Percentiles rank a stretch among this genome's conserved stretches.
Conservation (phyloP, 1,140 invertebrate species). For the Drosophila sucinea region DNA sequence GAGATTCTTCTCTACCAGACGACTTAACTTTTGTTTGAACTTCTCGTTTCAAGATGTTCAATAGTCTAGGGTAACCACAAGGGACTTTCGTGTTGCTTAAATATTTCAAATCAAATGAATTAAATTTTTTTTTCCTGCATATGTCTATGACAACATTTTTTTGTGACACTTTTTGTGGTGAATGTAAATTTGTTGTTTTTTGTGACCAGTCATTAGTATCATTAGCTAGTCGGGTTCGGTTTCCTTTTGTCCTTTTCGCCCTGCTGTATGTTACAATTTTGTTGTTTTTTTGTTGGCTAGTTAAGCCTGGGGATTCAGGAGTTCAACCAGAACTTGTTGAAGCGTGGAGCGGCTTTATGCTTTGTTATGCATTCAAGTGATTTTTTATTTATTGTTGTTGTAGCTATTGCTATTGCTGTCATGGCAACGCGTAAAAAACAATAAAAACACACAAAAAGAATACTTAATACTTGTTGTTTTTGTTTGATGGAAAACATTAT, state of each 20-base stretch:
- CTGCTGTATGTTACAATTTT: not conserved
- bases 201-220: slow-evolving; percentile 16
- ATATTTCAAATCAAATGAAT: too few species aligned
- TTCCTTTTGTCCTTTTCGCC: slow-evolving; percentile 1
- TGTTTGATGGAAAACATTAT: slow-evolving; percentile 26
- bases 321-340: slow-evolving; percentile 33
- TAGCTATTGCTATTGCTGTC: slow-evolving; percentile 2
- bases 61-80: too few species aligned
- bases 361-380: slow-evolving; percentile 57
- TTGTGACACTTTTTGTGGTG: not conserved
- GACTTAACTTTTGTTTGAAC: too few species aligned
- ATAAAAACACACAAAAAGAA: slow-evolving; percentile 27
- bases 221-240: slow-evolving; percentile 42
- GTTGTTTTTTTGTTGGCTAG: slow-evolving; percentile 11
- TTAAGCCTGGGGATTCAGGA: slow-evolving; percentile 27
- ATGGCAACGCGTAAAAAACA: not conserved
- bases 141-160: not conserved
- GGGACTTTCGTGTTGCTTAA: too few species aligned
- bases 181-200: not conserved
- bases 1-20: too few species aligned
- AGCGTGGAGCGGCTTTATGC: slow-evolving; percentile 46
- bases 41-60: too few species aligned
- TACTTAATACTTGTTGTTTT: slow-evolving; percentile 33
- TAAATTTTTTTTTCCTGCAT: too few species aligned
- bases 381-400: slow-evolving; percentile 24